These are phyloP conservation scores for Bombus huntii DNA, from an alignment of 1,140 invertebrate genomes.

Conservation along the genomic window DNA sequence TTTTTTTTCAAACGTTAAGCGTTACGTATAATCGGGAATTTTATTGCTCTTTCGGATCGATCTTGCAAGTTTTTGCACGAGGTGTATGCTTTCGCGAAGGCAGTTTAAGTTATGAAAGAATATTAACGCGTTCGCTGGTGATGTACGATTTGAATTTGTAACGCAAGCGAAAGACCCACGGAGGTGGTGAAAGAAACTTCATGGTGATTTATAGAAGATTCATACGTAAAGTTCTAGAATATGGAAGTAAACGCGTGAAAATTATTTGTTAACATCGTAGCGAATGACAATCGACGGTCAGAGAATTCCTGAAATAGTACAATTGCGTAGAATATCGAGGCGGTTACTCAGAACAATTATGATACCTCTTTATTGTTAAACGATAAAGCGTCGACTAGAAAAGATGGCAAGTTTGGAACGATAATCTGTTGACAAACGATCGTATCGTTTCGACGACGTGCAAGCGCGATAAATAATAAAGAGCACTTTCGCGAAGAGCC, in stretches of 20 bases:
- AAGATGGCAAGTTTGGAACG: background rate
- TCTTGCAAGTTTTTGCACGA: too few species aligned
- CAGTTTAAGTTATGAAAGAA: too few species aligned
- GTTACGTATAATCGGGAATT: background rate
- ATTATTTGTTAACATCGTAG: too few species aligned
- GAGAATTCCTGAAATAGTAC: background rate
- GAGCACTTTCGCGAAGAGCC: background rate
- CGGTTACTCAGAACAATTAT: background rate
- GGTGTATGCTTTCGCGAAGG: too few species aligned
- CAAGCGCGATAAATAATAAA: slow-evolving; percentile 27
- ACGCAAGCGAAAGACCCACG: too few species aligned
- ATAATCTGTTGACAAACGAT: slow-evolving; percentile 1
- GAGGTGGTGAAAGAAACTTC: too few species aligned
- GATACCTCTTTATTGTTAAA: background rate
- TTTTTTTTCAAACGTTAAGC: background rate
- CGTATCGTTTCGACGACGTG: background rate
- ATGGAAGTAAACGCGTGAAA: too few species aligned
- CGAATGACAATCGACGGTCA: background rate
- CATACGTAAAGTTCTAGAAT: too few species aligned
- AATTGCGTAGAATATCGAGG: background rate
- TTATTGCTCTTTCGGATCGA: too few species aligned
- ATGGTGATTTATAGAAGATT: too few species aligned
- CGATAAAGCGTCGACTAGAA: background rate
- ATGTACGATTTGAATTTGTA: too few species aligned
- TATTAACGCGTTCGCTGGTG: too few species aligned